Base-by-base conservation (phyloP, 2,888 invertebrate species). In the Erannis defoliaria region DNA sequence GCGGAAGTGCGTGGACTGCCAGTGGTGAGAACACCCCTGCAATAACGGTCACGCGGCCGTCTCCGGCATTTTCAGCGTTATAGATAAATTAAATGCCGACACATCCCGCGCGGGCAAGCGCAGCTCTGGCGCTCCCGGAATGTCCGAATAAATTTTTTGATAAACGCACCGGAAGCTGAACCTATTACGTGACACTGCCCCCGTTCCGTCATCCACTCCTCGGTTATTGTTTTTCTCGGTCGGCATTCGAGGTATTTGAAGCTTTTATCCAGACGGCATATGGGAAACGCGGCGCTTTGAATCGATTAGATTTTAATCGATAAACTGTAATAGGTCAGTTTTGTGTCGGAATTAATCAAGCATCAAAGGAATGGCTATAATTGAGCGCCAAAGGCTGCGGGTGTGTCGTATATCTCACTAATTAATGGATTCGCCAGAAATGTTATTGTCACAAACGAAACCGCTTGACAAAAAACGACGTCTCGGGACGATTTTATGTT, bases 41-140 rank as follows among this genome's bases (percentile, higher is more conserved):
- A 86, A 90, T 90, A 90, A 89, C 90, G 86, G 85, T 83, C 84
- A 76, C 86, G 80, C 77, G 74, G 66, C 70, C 75, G 77, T 80
- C 85, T 84, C 84, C 82, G 86, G 88, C 81, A 90, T 89, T 89
- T 88, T 82, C 85, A 84, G 86, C 82, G 83, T 80, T 83, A 87
- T 88, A 91, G 90, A 92, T 92, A 91, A 91, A 91, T 92, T 90
- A 89, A 91, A 92, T 89, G 86, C 90, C 91, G 82, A 84, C 90
- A 89, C 84, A 88, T 85, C 87, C 85, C 82, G 78, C 58, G 64
- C 80, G 78, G 79, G 78, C 85, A 82, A 85, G 84, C 85, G 83
- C 85, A 78, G 81, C 78, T 76, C 71, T 76, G 77, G 82, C 82
- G 78, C 89, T 89, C 85, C 76, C 81, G 88, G 90, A 90, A 92